phyloP scores from a whole-genome alignment of 2,797 vertebrate species.

The Gymnocypris eckloni region DNA sequence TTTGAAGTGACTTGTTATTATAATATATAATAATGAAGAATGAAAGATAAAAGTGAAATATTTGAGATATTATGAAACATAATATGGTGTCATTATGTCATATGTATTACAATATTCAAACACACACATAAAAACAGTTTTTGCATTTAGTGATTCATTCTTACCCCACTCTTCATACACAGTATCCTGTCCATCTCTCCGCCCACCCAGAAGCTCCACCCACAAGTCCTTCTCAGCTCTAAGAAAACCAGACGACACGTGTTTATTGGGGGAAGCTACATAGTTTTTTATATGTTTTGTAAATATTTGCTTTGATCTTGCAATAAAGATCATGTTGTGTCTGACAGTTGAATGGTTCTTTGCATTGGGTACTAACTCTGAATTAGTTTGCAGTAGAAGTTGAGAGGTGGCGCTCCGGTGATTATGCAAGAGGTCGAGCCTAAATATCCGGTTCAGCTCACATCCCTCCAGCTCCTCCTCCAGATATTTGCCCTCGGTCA shows the following conservation, averaged over 20 bases:
- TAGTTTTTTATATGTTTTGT: background rate
- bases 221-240: conserved; percentile 56
- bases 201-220: conserved; percentile 45
- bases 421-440: conserved; percentile 55
- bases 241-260: background rate
- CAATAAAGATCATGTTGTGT: background rate
- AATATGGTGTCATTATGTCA: background rate
- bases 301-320: background rate
- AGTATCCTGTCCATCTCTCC: conserved; percentile 21
- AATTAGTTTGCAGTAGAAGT: conserved; percentile 53
- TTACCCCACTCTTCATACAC: conserved; percentile 64
- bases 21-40: no score
- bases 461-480: conserved; percentile 50
- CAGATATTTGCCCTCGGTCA: conserved; percentile 33
- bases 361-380: conserved; percentile 41
- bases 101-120: background rate
- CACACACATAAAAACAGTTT: background rate
- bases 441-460: conserved; percentile 49
- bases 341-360: background rate
- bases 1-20: no score
- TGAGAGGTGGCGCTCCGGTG: conserved; percentile 42
- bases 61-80: background rate
- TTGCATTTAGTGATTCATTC: background rate
- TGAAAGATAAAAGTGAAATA: background rate
- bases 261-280: background rate